Base-by-base conservation (phyloP, 2,888 invertebrate species). In the Orthosia gracilis region DNA sequence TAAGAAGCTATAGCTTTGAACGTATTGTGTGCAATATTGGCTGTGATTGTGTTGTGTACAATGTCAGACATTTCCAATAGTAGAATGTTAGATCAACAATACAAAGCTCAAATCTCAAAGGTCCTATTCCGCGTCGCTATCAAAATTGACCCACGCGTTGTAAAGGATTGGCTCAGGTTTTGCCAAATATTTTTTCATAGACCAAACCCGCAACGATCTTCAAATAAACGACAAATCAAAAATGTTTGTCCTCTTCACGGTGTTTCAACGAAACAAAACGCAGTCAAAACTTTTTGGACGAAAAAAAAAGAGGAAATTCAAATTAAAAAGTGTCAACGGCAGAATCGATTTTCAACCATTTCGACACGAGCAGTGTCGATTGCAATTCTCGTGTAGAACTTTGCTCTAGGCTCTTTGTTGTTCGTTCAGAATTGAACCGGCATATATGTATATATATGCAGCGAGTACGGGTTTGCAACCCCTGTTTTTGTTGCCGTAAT, bases 301-400 rank as follows among this genome's bases (percentile, higher is more conserved):
- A 68, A 79, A 85, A 91, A n/a, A 82, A 90, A 89, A 89, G 76
- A 73, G 66, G 78, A 81, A 83, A 85, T 87, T 86, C 88, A 90
- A 92, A 91, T 92, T 91, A 91, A 92, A 92, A 92, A 89, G 90
- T 91, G 92, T 91, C 92, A 92, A 84, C 81, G 83, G 74, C 90
- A 91, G 89, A 86, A 85, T 78, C 80, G 85, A 85, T 88, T 85
- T 82, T 76, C 65, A 83, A 80, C 80, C 74, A 75, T 80, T 79
- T 55, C 73, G 21, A 82, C 79, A 70, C 82, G 78, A 84, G 73
- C 47, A 82, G 89, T 90, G 89, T 89, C 88, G 90, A 90, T 90
- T 86, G 87, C 89, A 87, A 87, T 85, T 79, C 84, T 83, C 81
- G 80, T 73, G 69, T 86, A 65, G 77, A 80, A 82, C 77, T 85